Conservation (phyloP, 2,797 vertebrate species). For the Nyctibius grandis region DNA sequence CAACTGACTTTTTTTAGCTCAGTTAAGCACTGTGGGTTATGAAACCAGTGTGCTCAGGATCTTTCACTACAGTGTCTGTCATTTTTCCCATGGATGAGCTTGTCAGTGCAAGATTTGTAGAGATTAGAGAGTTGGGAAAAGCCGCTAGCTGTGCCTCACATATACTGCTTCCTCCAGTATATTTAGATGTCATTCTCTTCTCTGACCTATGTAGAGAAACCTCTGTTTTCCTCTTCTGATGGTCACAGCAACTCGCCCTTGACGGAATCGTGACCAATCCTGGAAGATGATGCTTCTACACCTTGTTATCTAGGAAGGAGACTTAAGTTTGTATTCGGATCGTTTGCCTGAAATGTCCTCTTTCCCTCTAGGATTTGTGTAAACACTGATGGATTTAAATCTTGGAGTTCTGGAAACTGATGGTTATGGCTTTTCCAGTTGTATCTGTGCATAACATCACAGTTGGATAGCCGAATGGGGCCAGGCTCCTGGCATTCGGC, state of each 20-base stretch:
- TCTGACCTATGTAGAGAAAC: background rate
- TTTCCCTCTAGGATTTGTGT: background rate
- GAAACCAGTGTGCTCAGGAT: background rate
- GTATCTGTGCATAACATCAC: rapidly evolving
- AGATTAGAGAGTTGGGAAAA: background rate
- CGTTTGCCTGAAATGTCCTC: background rate
- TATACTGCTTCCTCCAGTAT: background rate
- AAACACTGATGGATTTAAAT: background rate
- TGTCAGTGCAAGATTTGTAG: background rate
- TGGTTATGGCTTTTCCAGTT: background rate
- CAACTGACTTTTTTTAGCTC: background rate
- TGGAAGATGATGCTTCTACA: background rate
- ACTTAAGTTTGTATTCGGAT: background rate
- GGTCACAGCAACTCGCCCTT: background rate
- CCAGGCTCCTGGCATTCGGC: background rate
- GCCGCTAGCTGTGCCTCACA: background rate
- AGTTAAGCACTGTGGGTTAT: background rate
- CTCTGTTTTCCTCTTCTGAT: background rate
- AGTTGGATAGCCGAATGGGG: rapidly evolving
- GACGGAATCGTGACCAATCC: background rate
- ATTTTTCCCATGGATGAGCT: background rate
- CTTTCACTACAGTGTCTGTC: background rate
- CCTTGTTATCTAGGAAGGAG: background rate
- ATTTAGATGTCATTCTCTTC: background rate
- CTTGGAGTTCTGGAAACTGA: background rate